Evolutionary conservation across 2,797 vertebrate genomes (phyloP), one percentile per base, ranked within the genome.

Genomic region (Scyliorhinus canicula): DNA sequence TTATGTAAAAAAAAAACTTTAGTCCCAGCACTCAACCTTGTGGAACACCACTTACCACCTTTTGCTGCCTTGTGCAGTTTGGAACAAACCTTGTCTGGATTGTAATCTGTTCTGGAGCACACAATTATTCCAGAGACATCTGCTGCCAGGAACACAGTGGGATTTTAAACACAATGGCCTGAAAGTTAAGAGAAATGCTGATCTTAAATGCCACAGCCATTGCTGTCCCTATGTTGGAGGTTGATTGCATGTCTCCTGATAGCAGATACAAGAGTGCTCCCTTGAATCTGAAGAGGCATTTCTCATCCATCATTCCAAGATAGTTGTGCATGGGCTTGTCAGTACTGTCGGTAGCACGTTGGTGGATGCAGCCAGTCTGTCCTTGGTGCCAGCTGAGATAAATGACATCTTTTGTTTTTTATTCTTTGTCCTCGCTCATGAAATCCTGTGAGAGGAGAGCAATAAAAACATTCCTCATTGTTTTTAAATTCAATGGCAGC

Each of bases 401-500:
- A 82, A 47, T 82, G 44, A 82, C 79, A 82, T 82, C 79, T 47
- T 82, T 82, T 82, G 79, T 47, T 82, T 82, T 40, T 82, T 82
- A 26, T 24, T 26, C 79, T 82, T 82, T 47, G 44, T 82, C 44
- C 40, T 26, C 79, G 24, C 21, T 82, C 40, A 82, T 82, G 77
- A 7, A 82, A 44, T 8, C 16, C 79, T 82, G 79, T 82, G 79
- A 82, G 79, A 82, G 16, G 40, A 47, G 40, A 82, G 21, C 44
- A 47, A 5, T 82, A 47, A 47, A 82, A 82, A 5, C 14, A 26
- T 8, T 47, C 40, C 44, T 44, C 11, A 74, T 74, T 74, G 71
- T 74, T 74, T 74, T n/a, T 35, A 74, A 60, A 74, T 74, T 47
- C 79, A 82, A 47, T 82, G 77, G 44, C 79, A 82, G 21, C 40